Evolutionary conservation across 1,140 invertebrate species (phyloP), one percentile per base, ranked within the genome.

Genomic region (Hypsibius dujardini): DNA sequence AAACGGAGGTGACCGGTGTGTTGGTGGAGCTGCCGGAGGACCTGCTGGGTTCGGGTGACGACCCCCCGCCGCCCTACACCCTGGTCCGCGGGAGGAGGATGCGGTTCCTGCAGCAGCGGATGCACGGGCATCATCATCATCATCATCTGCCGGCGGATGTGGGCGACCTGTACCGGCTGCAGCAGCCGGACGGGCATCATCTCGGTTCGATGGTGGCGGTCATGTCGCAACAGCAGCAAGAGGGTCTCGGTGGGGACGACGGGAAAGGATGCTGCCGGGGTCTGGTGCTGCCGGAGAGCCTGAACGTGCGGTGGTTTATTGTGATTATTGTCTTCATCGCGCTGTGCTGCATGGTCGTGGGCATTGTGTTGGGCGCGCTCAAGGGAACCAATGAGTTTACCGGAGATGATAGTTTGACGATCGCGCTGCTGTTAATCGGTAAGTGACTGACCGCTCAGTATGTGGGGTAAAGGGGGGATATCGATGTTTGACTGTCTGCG

Each of bases 361-460:
- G 87, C 0, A 87, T 86, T 0, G 85, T 87, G 1, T 80, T 88
- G 0, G 86, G 86, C 1, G 86, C 86, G 1, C 83, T 87, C 74
- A 83, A 85, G 77, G 84, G 62, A 14, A 42, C 62, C 62, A 67
- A 67, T 42, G 62, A 67, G 42, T 67, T 67, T 42, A 67, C 62
- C 12, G 86, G 86, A 42, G 81, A 84, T 73, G 86, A 88, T 75
- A 87, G 88, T 73, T 84, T 88, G 72, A 88, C 87, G 60, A 83
- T 88, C 59, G 84, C 87, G 47, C 79, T 89, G 45, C 84, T 88
- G 71, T 88, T 89, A 87, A 88, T 89, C 78, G 87, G 87, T 89
- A 67, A 67, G 62, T 42, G 7, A 56, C n/a, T n/a, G n/a, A n/a
- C n/a, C n/a, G n/a, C n/a, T n/a, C n/a, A n/a, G n/a, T n/a, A n/a